A percentile compares a stretch with the other conserved stretches of the same genome.
Evolutionary conservation across 2,888 invertebrate species (phyloP).

Genomic region (Melieria crassipennis): DNA sequence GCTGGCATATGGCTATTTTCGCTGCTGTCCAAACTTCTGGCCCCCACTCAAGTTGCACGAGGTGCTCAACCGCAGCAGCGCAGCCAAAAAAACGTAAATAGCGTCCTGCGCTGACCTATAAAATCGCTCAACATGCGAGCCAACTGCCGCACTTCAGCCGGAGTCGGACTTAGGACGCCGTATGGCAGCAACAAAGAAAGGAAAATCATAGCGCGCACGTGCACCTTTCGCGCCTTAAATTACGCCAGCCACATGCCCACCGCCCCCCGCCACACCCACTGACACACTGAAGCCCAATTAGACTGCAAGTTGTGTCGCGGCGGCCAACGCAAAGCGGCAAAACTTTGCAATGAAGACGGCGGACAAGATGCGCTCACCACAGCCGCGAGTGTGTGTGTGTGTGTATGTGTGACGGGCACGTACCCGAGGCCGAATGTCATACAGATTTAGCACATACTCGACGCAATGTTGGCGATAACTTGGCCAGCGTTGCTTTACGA

Average conservation of each 20-base stretch:
- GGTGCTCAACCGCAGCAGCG: background rate
- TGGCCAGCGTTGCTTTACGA: no score
- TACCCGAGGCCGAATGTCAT: no score
- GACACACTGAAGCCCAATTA: constrained; percentile 60
- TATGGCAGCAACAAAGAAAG: background rate
- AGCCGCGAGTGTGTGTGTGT: no score
- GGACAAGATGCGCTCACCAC: background rate
- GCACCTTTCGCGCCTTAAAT: background rate
- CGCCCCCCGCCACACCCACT: constrained; percentile 46
- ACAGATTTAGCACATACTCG: no score
- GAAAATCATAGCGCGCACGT: background rate
- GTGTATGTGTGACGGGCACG: no score
- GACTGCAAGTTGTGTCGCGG: constrained; percentile 45
- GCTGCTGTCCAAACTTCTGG: no score
- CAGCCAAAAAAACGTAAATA: constrained; percentile 27
- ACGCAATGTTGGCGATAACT: no score
- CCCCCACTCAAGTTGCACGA: no score
- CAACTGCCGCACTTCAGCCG: constrained; percentile 14
- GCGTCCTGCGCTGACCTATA: constrained; percentile 45
- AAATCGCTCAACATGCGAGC: constrained; percentile 31
- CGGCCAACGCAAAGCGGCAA: constrained; percentile 8
- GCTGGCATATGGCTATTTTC: no score
- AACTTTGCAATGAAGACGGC: constrained; percentile 1
- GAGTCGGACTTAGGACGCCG: background rate
- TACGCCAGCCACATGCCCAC: background rate